A percentile compares a stretch with the other conserved stretches of the same genome.
phyloP scores from a whole-genome alignment of 2,888 invertebrate species.

The Uropetala carovei region DNA sequence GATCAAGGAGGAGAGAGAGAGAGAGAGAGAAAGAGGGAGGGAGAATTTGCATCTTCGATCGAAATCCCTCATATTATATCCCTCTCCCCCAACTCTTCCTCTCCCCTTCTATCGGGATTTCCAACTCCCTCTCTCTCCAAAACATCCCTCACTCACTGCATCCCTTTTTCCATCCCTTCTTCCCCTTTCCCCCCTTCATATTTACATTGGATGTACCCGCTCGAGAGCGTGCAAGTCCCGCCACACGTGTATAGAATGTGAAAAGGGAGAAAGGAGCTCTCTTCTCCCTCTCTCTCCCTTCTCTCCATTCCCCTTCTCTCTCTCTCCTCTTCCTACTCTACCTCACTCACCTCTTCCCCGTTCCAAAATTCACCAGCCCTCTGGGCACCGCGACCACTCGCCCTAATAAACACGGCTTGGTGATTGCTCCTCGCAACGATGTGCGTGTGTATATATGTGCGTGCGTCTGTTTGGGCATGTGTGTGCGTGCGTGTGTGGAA shows the following conservation, averaged over 20 bases:
- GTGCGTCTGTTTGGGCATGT: neutral
- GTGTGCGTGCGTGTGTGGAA: neutral
- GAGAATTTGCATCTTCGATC: constrained; percentile 55
- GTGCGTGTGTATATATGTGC: neutral
- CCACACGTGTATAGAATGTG: constrained; percentile 35
- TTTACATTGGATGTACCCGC: constrained; percentile 43
- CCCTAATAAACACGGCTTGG: constrained; percentile 28
- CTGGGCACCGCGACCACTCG: neutral
- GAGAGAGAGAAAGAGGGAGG: constrained; percentile 39
- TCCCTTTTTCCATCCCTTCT: neutral
- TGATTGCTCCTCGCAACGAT: neutral
- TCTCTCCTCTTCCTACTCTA: neutral
- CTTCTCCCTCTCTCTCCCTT: neutral
- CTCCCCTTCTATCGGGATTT: neutral
- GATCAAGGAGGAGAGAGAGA: constrained; percentile 17
- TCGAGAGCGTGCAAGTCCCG: constrained; percentile 41
- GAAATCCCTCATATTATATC: neutral
- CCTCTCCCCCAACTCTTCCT: neutral
- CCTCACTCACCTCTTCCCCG: neutral
- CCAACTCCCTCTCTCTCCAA: neutral
- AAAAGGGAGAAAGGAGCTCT: constrained; percentile 2
- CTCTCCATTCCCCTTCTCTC: neutral
- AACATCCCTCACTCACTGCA: neutral
- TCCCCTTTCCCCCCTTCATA: neutral
- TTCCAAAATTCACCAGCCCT: neutral